Base-by-base conservation (phyloP, 2,113 vertebrate genomes). In the Bucco capensis region DNA sequence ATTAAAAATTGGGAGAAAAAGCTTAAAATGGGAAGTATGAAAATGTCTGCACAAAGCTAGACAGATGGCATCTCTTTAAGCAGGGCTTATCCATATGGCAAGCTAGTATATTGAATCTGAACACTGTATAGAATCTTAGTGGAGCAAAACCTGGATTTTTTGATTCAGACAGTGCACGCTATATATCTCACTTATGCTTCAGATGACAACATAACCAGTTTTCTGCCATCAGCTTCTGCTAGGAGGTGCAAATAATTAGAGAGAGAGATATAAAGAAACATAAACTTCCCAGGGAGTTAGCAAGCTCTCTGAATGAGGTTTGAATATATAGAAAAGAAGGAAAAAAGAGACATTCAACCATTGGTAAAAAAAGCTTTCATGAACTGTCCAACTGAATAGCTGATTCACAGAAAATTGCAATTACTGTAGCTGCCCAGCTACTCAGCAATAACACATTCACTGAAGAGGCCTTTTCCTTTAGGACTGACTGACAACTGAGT, bases 11-110 rank as follows among this genome's bases (percentile, higher is more conserved):
- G 22, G 50, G 60, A 88, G 71, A 84, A 86, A 89, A 85, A 3
- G 27, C 67, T 93, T 88, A 92, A 85, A 96, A 83, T 81, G 93
- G 91, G 89, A 96, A 83, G 17, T 61, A 64, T 88, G 87, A 92
- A 61, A 69, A 87, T 93, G 53, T 91, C 83, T 76, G 42, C 89
- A 60, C 83, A 94, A 65, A 94, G 38, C 64, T 92, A 16, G 50
- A 57, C 85, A 94, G 86, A 94, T 88, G 89, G 86, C 50, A 82
- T 76, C 73, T 74, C 49, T 96, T 82, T 76, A 89, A 96, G 64
- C 38, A 78, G 58, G 47, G 15, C 19, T 95, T 83, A 79, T 35
- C 40, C 80, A 89, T 88, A 93, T 69, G 89, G 90, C 88, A 96
- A 88, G 47, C 40, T 82, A 69, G 65, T 65, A 70, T 54, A 60